These are phyloP conservation scores for Brienomyrus brachyistius DNA, from an alignment of 2,113 vertebrate genomes.

Conservation along the genomic window DNA sequence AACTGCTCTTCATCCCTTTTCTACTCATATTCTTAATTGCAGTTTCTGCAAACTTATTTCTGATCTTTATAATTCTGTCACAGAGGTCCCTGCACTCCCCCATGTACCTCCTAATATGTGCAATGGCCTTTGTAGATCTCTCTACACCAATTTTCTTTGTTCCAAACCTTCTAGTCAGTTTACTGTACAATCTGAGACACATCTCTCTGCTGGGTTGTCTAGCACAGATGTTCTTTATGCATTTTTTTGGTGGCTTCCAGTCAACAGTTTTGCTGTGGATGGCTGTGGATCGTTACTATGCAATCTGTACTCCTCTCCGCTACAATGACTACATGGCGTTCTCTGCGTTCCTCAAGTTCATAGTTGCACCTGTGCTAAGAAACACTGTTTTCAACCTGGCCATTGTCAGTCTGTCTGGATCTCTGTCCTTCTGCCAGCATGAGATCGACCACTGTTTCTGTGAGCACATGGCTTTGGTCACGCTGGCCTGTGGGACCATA, in stretches of 20 bases:
- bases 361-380: slow-evolving; percentile 10
- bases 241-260: no score
- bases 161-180: no score
- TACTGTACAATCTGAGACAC: no score
- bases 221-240: no score
- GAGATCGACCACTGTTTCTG: slow-evolving; percentile 29
- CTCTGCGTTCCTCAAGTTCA: slow-evolving; percentile 16
- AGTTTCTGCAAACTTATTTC: no score
- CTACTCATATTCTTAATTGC: slow-evolving; percentile 30
- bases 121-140: no score
- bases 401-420: slow-evolving; percentile 7
- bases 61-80: no score
- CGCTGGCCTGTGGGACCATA: slow-evolving; percentile 10
- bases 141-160: no score
- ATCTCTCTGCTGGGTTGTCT: no score
- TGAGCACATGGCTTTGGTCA: slow-evolving; percentile 26
- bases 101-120: no score
- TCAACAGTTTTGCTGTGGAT: no score
- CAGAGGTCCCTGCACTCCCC: no score
- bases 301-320: slow-evolving; percentile 44
- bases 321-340: slow-evolving; percentile 28
- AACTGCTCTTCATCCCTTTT: slow-evolving; percentile 24
- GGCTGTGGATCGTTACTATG: slow-evolving; percentile 39
- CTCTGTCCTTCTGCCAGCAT: slow-evolving; percentile 19
- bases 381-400: not conserved